Evolutionary conservation across 2,113 vertebrate species (phyloP).

Genomic region (Myrmecophaga tridactyla): DNA sequence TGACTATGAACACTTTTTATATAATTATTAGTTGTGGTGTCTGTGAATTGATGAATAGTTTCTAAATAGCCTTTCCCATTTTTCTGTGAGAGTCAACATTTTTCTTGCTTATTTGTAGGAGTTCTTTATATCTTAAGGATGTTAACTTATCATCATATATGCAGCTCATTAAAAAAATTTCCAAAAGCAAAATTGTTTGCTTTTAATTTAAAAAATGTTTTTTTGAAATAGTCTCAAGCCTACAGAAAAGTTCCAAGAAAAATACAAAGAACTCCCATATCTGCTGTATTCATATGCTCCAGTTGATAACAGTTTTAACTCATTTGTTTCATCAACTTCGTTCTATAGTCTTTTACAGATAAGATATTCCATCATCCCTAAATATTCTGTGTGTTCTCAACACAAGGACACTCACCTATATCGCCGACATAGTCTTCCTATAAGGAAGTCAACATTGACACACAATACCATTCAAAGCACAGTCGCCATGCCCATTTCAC

Average conservation of each 20-base stretch:
- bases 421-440: not conserved
- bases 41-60: not conserved
- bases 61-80: not conserved
- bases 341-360: not conserved
- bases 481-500: not conserved
- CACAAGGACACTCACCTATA: not conserved
- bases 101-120: constrained; percentile 29
- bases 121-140: not conserved
- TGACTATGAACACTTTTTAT: not conserved
- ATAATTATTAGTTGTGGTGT: not conserved
- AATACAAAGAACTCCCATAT: not conserved
- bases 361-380: not conserved
- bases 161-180: too few relatives aligned
- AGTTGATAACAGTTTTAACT: not conserved
- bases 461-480: not conserved
- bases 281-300: not conserved
- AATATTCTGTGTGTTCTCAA: not conserved
- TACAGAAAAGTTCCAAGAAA: not conserved
- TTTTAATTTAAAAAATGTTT: not conserved
- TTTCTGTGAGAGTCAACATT: not conserved
- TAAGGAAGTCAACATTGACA: not conserved
- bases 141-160: not conserved
- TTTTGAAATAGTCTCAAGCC: not conserved
- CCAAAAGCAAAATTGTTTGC: too few relatives aligned
- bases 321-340: not conserved